Evolutionary conservation across 1,140 invertebrate genomes (phyloP).

Genomic region (Cydia amplana): DNA sequence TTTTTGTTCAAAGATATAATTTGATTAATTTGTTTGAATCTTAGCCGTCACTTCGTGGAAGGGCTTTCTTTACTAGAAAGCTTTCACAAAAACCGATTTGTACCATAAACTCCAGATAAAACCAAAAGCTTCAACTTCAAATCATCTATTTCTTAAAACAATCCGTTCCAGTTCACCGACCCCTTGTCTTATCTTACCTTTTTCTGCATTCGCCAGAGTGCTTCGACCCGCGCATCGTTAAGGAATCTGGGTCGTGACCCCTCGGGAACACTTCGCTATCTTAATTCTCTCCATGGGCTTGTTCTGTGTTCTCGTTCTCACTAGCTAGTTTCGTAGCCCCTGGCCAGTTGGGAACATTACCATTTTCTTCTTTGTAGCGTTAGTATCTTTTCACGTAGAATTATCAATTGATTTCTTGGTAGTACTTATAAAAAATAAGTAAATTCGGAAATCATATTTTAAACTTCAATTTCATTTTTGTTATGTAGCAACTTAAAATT

Average conservation of each 20-base stretch:
- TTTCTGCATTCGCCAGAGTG: constrained; percentile 5
- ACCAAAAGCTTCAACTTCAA: background rate
- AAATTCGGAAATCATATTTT: no score
- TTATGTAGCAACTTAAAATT: no score
- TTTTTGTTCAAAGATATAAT: no score
- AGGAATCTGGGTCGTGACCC: constrained; percentile 28
- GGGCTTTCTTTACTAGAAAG: no score
- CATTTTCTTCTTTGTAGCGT: background rate
- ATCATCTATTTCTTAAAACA: background rate
- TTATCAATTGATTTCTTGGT: no score
- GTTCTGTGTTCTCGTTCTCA: background rate
- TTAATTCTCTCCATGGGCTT: constrained; percentile 19
- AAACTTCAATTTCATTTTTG: no score
- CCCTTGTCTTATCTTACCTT: constrained; percentile 1
- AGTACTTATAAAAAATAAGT: no score
- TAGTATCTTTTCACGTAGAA: background rate
- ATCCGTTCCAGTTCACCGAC: background rate
- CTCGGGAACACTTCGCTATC: constrained; percentile 27
- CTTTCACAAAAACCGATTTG: no score
- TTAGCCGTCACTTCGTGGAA: no score
- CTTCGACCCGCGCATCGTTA: constrained; percentile 26
- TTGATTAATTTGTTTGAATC: no score
- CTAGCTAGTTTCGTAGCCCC: background rate
- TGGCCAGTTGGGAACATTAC: background rate
- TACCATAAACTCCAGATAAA: no score